Base-by-base conservation (phyloP, 2,797 vertebrate species). In the Monodelphis domestica region DNA sequence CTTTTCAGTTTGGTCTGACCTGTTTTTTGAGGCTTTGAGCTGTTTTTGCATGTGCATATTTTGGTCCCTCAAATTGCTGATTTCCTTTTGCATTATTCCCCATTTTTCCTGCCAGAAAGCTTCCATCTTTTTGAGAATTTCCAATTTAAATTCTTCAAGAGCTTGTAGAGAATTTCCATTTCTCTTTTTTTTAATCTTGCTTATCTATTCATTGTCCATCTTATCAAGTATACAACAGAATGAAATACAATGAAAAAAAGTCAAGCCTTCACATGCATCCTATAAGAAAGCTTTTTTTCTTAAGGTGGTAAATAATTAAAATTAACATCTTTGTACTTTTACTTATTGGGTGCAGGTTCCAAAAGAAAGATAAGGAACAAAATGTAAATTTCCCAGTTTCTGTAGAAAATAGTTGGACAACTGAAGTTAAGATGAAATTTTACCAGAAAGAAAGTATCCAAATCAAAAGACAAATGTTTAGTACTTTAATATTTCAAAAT, bases 231-330 rank as follows among this genome's bases (percentile, higher is more conserved):
- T 93, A 97, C 94, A 98, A 97, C 26, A 97, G 95, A 96, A 97
- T 95, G 33, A 33, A 96, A 96, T 95, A 96, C 96, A 54, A 97
- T 96, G 24, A 94, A 91, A 97, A 94, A 96, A 97, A 96, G 94
- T 97, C 97, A 95, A n/a, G 94, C 97, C 94, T 98, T 97, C 95
- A 97, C 98, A 98, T 95, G 93, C 90, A 96, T 96, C 93, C 95
- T 97, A 91, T 97, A 97, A 93, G 95, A 92, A 97, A 98, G 95
- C 97, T 97, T 87, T 95, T n/a, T 70, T 92, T 26, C 52, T 95
- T 96, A 17, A 97, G 96, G 24, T 93, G 55, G 95, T 96, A 96
- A 94, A 96, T 70, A 93, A 90, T 70, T 89, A 97, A 84, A 84
- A 91, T 97, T 56, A 97, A 91, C 91, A 96, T 96, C 89, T 89